phyloP scores from a whole-genome alignment of 2,888 invertebrate species.

The Chloromyia formosa region DNA sequence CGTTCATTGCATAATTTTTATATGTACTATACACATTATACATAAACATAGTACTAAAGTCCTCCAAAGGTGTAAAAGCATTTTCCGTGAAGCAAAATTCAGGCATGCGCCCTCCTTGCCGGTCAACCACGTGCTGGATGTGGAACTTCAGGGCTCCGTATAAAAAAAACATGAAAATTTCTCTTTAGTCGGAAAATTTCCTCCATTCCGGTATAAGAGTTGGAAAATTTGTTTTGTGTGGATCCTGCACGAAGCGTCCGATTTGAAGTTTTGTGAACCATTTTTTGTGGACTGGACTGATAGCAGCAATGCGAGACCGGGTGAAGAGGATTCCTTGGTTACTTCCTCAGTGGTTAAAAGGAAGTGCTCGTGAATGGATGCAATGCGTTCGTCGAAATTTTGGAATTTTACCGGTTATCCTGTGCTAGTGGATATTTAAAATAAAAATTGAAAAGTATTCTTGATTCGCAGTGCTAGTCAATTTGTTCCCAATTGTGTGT shows the following conservation, averaged over 20 bases:
- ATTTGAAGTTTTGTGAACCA: not conserved
- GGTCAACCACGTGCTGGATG: slow-evolving; percentile 31
- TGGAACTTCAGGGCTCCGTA: not conserved
- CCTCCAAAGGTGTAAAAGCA: slow-evolving; percentile 26
- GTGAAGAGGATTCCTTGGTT: slow-evolving; percentile 38
- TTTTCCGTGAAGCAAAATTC: slow-evolving; percentile 3
- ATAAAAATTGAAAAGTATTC: not conserved
- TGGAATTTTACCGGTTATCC: slow-evolving; percentile 27
- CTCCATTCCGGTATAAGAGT: not conserved
- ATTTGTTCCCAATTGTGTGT: not conserved
- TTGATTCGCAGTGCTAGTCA: not conserved
- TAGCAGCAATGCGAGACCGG: not conserved
- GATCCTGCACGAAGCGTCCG: slow-evolving; percentile 14
- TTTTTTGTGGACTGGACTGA: not conserved
- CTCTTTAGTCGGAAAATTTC: not conserved
- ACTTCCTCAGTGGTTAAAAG: slow-evolving; percentile 43
- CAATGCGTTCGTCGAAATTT: slow-evolving; percentile 16
- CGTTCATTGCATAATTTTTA: not conserved
- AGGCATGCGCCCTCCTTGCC: slow-evolving; percentile 19
- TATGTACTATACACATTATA: slow-evolving; percentile 2
- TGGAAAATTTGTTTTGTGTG: slow-evolving; percentile 9
- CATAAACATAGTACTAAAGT: too few relatives aligned
- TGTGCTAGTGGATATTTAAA: not conserved
- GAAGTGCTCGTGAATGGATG: slow-evolving; percentile 41
- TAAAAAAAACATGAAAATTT: not conserved